These are phyloP conservation scores for Parascotia fuliginaria DNA, from an alignment of 2,888 invertebrate genomes.

Conservation along the genomic window DNA sequence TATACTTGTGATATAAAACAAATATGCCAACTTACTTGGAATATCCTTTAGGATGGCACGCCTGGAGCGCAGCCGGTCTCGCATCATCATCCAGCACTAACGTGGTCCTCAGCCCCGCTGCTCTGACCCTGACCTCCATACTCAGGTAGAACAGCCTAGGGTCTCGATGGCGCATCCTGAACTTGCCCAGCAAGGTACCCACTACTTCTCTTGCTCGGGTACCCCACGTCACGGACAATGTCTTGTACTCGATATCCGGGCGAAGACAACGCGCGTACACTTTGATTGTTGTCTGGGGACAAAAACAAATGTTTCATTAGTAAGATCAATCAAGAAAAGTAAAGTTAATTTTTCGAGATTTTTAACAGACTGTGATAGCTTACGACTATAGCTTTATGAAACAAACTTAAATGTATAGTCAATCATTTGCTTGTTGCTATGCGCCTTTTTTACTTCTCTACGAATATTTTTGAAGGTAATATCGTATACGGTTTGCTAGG, in stretches of 20 bases:
- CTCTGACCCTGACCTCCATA: conserved; percentile 96
- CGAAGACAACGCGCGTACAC: conserved; percentile 95
- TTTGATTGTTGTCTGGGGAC: conserved; percentile 93
- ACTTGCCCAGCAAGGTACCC: conserved; percentile 93
- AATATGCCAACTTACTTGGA: conserved; percentile 90
- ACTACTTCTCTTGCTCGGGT: conserved; percentile 96
- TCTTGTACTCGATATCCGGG: conserved; percentile 98
- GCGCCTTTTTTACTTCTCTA: too few relatives aligned
- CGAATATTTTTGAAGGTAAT: too few relatives aligned
- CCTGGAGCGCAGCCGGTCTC: conserved; percentile 95
- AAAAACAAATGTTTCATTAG: conserved; percentile 15
- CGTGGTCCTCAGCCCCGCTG: conserved; percentile 93
- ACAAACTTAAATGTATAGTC: too few relatives aligned
- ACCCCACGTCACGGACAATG: conserved; percentile 94
- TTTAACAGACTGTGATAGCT: too few relatives aligned
- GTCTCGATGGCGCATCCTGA: conserved; percentile 96
- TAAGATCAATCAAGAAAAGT: background rate
- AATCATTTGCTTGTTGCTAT: too few relatives aligned
- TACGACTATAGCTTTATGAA: too few relatives aligned
- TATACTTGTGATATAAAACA: too few relatives aligned
- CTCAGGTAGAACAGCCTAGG: conserved; percentile 96
- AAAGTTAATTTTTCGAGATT: too few relatives aligned
- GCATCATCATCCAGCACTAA: conserved; percentile 95
- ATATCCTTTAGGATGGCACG: conserved; percentile 97
- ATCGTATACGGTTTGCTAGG: too few relatives aligned